Evolutionary conservation across 1,140 invertebrate species (phyloP), one percentile per base, ranked within the genome.

Genomic region (Whitmania pigra): DNA sequence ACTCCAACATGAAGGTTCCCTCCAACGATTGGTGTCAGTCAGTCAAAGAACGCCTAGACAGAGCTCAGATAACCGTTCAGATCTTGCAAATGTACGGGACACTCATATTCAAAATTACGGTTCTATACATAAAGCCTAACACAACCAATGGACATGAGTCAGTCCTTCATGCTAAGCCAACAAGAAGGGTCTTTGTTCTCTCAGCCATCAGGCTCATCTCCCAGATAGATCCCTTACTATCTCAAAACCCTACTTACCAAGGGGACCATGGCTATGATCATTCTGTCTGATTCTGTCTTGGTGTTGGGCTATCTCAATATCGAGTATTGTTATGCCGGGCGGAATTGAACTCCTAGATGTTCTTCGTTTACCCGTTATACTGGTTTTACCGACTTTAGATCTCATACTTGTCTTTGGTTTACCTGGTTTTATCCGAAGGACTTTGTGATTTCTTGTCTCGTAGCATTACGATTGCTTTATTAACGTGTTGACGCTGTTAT

Each of bases 161-260:
- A 84, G 76, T 80, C 81, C 40, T 83, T 82, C 78, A 82, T 82
- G 73, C 81, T 83, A 78, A 80, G 80, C 74, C 83, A 82, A 75
- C 79, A 81, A 22, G 82, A 82, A 36, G 77, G 84, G n/a, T 83
- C 83, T 49, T 82, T 81, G 13, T 77, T 85, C 13, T 84, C 84
- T 4, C 84, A 85, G 75, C 57, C 22, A 63, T 79, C 82, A 70
- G 83, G 85, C 74, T 79, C 85, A 9, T 85, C 84, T 71, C 92
- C 40, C 93, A 95, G 82, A 91, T 92, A 84, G 93, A 96, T 79
- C 92, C 91, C 60, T 86, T 97, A 73, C 83, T 97, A 75, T 96
- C 93, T 6, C 93, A 97, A 83, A 93, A 97, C 83, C 94, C 91
- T 13, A 92, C 90, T 74, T 94, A 93, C 83, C 91, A 93, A 83